A percentile compares a stretch with the other conserved stretches of the same genome.
Conservation (phyloP, 2,113 vertebrate genomes). For the Psittacula cyanocephala region DNA sequence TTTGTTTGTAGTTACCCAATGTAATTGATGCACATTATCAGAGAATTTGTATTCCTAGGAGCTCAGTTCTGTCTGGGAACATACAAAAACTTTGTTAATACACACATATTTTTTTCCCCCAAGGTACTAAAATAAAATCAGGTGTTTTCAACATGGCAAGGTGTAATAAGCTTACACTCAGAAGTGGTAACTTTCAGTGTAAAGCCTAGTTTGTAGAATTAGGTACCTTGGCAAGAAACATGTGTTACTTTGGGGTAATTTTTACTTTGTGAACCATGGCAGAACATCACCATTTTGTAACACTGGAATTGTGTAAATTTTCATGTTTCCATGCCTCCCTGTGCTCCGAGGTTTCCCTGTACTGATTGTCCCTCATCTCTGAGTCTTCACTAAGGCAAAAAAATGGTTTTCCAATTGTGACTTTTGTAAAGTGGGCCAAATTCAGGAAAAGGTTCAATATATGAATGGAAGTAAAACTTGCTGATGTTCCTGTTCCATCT, state of each 20-base stretch:
- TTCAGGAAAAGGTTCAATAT: background rate
- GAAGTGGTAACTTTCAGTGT: background rate
- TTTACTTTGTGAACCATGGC: background rate
- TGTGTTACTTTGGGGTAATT: background rate
- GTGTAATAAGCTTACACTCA: background rate
- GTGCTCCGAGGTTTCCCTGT: background rate
- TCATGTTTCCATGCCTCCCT: accelerated
- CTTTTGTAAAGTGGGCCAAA: background rate
- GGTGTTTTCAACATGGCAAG: background rate
- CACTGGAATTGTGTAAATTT: background rate
- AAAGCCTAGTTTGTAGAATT: background rate
- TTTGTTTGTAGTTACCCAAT: background rate
- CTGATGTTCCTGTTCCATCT: background rate
- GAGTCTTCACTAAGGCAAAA: background rate
- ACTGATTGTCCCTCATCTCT: background rate
- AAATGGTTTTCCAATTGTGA: background rate
- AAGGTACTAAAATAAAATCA: background rate
- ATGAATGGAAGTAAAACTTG: background rate
- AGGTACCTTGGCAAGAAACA: background rate
- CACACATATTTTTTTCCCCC: background rate
- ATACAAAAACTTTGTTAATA: background rate
- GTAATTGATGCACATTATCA: background rate
- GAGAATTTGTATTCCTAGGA: background rate
- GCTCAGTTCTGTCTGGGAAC: background rate
- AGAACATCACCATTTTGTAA: accelerated